Evolutionary conservation across 1,140 invertebrate genomes (phyloP), one percentile per base, ranked within the genome.

Genomic region (Trichonephila clavipes): DNA sequence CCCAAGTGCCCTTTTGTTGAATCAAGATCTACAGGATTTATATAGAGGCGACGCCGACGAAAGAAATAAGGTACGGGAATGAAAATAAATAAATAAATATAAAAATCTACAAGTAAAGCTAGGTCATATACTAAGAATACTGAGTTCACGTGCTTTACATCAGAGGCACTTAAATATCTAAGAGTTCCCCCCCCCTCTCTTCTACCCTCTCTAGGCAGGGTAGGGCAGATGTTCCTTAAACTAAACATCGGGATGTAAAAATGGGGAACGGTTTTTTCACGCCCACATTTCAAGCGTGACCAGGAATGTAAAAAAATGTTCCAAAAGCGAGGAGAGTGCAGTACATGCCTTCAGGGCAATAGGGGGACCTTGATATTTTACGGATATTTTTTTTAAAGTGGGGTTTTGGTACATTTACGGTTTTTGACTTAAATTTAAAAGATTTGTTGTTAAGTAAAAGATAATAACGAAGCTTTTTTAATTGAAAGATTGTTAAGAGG

Each of bases 201-300:
- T 69, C n/a, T 69, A 8, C 66, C 72, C 24, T 40, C 72, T 64
- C 62, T 77, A 34, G 72, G 72, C 16, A 5, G 34, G 72, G 24
- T 77, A 14, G 72, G 72, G 72, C 72, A 77, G 72, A 77, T 77
- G 72, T 77, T 77, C 72, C 18, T 40, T 12, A 77, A 77, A 77
- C 72, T 77, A 77, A 77, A 77, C 72, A 77, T 77, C 18, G 72
- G 72, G 72, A 28, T 24, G 28, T 16, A 77, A 77, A 40, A 16
- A 77, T 77, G 72, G 72, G 72, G 72, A 77, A 77, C 72, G 34
- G 12, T 40, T 40, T 77, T 77, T 77, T 77, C 72, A 77, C 72
- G 72, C 72, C 72, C 72, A 77, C 72, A 77, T 77, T 77, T 77
- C 72, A 28, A 77, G 72, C 72, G 72, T 77, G 72, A 77, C 72